These are phyloP conservation scores for Neolamprologus longior DNA, from an alignment of 2,113 vertebrate species.

Conservation along the genomic window DNA sequence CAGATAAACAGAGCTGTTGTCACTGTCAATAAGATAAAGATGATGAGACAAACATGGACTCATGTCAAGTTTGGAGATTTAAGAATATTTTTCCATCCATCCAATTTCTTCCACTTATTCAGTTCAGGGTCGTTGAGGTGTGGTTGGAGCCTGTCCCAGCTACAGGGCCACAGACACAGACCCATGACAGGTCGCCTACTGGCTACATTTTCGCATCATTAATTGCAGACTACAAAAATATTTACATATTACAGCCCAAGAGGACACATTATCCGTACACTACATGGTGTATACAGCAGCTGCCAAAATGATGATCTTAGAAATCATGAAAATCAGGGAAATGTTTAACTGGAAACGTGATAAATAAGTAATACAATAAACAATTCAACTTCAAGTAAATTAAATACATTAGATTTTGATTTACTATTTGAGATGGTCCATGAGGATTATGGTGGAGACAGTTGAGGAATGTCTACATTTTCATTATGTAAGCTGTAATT, in stretches of 20 bases:
- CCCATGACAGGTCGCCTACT: neutral
- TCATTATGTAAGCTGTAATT: neutral
- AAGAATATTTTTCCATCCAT: neutral
- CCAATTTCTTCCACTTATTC: neutral
- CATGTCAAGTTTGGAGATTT: neutral
- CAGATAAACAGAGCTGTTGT: constrained; percentile 63
- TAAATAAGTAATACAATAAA: neutral
- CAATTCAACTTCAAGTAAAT: neutral
- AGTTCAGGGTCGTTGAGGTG: neutral
- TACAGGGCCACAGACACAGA: neutral
- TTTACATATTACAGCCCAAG: too few species aligned
- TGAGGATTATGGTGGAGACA: neutral
- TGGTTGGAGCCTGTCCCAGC: neutral
- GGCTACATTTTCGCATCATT: neutral
- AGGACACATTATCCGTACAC: neutral
- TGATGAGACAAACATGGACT: constrained; percentile 1
- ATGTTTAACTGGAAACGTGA: neutral
- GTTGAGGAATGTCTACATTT: neutral
- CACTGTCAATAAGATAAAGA: constrained; percentile 42
- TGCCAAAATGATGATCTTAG: neutral
- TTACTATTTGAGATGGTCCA: neutral
- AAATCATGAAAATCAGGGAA: neutral
- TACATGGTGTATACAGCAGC: neutral
- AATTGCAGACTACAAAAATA: neutral
- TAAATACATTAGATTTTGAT: neutral